A percentile compares a stretch with the other conserved stretches of the same genome.
Conservation (phyloP, 2,797 vertebrate genomes). For the Jordanella pulchra region DNA sequence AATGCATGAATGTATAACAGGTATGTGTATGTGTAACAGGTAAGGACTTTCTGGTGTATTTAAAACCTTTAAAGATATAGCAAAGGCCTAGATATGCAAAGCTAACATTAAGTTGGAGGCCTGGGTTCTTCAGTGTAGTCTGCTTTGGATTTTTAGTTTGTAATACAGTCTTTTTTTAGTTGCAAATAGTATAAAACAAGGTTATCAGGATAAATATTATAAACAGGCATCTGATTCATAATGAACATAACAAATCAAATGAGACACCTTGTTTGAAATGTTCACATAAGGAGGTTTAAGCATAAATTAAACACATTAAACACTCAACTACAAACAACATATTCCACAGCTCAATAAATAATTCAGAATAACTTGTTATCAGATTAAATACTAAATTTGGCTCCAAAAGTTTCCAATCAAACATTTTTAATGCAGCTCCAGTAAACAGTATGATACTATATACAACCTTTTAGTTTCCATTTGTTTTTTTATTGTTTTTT, state of each 20-base stretch:
- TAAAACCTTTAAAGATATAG: not conserved
- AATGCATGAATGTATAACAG: not conserved
- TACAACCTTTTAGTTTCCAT: slow-evolving; percentile 28
- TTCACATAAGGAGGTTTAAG: no score
- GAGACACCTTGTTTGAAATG: no score
- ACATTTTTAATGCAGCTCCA: slow-evolving; percentile 35
- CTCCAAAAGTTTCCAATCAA: not conserved
- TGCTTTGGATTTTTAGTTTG: not conserved
- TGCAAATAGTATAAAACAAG: not conserved
- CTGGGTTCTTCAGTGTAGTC: not conserved
- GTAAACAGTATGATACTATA: slow-evolving; percentile 48
- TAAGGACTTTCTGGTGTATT: no score
- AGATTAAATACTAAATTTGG: not conserved
- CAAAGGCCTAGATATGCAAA: not conserved
- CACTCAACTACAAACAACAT: no score
- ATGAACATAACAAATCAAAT: no score
- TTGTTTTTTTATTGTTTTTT: slow-evolving; percentile 27
- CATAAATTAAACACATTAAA: no score
- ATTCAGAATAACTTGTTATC: not conserved
- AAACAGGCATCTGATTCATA: no score
- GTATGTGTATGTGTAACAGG: no score
- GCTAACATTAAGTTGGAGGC: not conserved
- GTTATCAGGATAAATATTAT: not conserved
- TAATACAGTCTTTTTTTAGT: not conserved
- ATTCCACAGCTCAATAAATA: not conserved